These are phyloP conservation scores for Arenicola marina DNA, from an alignment of 2,888 invertebrate species.

Conservation along the genomic window DNA sequence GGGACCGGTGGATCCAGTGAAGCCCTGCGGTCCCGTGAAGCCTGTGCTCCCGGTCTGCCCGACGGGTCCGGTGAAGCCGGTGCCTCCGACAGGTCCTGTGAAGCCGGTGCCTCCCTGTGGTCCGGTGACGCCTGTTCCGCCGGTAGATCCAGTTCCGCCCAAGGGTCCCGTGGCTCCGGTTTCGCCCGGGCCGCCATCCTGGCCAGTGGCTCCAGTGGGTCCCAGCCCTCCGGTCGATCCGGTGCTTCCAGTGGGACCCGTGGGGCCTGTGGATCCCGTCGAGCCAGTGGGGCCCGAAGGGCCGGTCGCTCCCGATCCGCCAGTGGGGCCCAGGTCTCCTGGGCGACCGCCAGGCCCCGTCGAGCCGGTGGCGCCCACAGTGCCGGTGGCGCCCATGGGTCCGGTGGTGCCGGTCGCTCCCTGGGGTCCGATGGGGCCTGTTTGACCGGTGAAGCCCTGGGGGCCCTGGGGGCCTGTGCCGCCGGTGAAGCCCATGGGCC, in stretches of 20 bases:
- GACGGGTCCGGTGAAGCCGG: constrained; percentile 12
- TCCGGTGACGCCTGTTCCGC: constrained; percentile 16
- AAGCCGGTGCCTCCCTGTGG: constrained; percentile 5
- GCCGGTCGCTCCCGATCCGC: constrained; percentile 17
- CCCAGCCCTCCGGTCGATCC: constrained; percentile 10
- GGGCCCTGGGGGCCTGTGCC: constrained; percentile 14
- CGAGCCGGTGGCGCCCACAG: constrained; percentile 16
- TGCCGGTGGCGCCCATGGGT: constrained; percentile 18
- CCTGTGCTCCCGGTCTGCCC: neutral
- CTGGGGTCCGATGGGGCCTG: constrained; percentile 17
- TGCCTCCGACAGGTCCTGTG: constrained; percentile 13
- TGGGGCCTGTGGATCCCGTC: neutral
- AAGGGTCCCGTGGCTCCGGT: constrained; percentile 7
- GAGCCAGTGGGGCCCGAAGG: constrained; percentile 22
- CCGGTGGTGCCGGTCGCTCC: constrained; percentile 19
- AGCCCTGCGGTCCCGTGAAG: neutral
- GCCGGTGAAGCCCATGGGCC: constrained; percentile 20
- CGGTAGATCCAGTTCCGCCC: constrained; percentile 13
- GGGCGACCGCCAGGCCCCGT: neutral
- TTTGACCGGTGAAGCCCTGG: constrained; percentile 20
- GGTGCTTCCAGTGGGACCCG: constrained; percentile 8
- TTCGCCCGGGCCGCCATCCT: neutral
- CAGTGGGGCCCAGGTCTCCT: neutral
- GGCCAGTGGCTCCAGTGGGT: constrained; percentile 5
- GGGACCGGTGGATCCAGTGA: neutral